These are phyloP conservation scores for Drosophila pseudoananassae DNA, from an alignment of 1,140 invertebrate species.

Conservation along the genomic window DNA sequence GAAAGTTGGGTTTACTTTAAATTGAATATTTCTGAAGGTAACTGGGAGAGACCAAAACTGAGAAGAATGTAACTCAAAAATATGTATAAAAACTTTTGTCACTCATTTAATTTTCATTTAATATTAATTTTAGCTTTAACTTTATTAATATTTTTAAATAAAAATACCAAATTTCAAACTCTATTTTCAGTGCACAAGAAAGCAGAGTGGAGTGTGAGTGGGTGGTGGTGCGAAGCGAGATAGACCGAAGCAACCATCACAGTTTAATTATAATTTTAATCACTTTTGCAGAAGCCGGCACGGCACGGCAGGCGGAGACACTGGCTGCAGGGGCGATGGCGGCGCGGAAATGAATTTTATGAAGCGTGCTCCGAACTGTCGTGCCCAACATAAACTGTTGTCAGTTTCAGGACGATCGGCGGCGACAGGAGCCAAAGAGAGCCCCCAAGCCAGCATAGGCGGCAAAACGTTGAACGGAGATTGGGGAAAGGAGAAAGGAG, in stretches of 20 bases:
- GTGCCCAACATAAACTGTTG: slow-evolving; percentile 80
- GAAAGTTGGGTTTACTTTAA: slow-evolving; percentile 71
- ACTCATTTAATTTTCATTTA: too few species aligned
- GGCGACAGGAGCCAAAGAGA: background rate
- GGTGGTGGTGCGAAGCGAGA: background rate
- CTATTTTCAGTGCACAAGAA: slow-evolving; percentile 16
- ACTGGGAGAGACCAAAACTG: background rate
- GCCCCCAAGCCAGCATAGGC: background rate
- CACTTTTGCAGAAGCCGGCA: slow-evolving; percentile 72
- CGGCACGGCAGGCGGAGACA: slow-evolving; percentile 6
- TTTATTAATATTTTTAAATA: background rate
- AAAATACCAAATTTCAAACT: background rate
- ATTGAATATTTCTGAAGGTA: slow-evolving; percentile 61
- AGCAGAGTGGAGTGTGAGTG: background rate
- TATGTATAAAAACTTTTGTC: too few species aligned
- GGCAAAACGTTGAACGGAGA: background rate
- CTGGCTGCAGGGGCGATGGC: slow-evolving; percentile 16
- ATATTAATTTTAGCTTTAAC: background rate
- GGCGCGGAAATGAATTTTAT: slow-evolving; percentile 80
- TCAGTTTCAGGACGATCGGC: slow-evolving; percentile 49
- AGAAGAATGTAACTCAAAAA: background rate
- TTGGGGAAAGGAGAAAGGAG: background rate
- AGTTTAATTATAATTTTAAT: slow-evolving; percentile 83
- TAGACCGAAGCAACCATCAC: slow-evolving; percentile 54
- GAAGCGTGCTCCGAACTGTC: slow-evolving; percentile 79